Base-by-base conservation (phyloP, 2,797 vertebrate genomes). In the Chromis chromis region DNA sequence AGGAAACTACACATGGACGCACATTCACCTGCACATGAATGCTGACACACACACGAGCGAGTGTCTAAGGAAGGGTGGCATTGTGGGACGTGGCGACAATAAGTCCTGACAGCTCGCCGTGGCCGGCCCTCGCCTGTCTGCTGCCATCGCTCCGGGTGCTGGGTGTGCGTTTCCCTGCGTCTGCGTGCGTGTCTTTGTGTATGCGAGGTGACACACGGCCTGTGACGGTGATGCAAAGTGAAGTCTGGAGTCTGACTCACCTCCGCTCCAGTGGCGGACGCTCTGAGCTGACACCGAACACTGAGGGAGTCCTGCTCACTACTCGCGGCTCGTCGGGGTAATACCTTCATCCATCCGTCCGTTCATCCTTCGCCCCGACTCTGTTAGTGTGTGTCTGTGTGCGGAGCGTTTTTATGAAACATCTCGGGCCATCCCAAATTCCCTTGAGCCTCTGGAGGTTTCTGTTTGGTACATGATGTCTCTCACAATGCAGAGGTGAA, bases 171-270 rank as follows among this genome's bases (percentile, higher is more conserved):
- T 19, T 79, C 8, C 39, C 17, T 74, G 64, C 55, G 46, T 55
- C 40, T 48, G 16, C 36, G 78, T 66, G 66, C 28, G 27, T 59
- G 44, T 65, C 8, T 48, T 2, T 48, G 46, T 48, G 46, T 21
- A 2, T 48, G 19, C 40, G 61, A 13, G 74, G 79, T 73, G 79
- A 87, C 81, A 81, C 67, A 52, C 65, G 27, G 72, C 4, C 77
- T 42, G 70, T 88, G 85, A 90, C 84, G 59, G 42, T 86, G 87
- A 92, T 88, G 64, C 49, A 17, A 82, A 82, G 83, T 54, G 87
- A 91, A 84, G 83, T 76, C 53, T 54, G 54, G 81, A 84, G 67
- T 86, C 86, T 89, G 90, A 91, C 82, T 92, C 88, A 91, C 89
- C 90, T 88, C 84, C 50, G 76, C 83, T 81, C 71, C 72, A 62